These are phyloP conservation scores for Eristalinus aeneus DNA, from an alignment of 2,888 invertebrate genomes.

Conservation along the genomic window DNA sequence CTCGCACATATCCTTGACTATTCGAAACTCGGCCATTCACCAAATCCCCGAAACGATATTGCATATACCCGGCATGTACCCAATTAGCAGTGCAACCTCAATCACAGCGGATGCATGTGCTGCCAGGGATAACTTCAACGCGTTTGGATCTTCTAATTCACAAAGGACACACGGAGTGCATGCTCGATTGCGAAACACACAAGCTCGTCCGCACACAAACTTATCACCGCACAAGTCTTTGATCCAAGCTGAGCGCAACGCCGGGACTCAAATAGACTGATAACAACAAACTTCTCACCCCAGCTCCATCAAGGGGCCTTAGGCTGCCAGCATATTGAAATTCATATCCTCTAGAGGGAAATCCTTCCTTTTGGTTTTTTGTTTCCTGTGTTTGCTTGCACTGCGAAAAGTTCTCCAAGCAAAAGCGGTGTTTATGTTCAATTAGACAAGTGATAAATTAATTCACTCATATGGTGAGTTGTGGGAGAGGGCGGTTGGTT, in stretches of 20 bases:
- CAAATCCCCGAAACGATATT: neutral
- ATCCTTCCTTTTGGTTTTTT: neutral
- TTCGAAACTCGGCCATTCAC: neutral
- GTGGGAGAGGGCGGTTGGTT: neutral
- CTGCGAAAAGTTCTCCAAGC: neutral
- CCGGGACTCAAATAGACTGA: neutral
- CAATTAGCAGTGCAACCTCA: neutral
- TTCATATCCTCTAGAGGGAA: neutral
- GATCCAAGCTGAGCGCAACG: neutral
- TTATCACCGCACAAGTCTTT: neutral
- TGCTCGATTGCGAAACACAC: neutral
- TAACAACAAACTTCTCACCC: neutral
- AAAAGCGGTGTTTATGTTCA: neutral
- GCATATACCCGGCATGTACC: neutral
- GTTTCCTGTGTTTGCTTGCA: neutral
- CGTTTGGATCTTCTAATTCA: slow-evolving; percentile 13
- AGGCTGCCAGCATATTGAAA: neutral
- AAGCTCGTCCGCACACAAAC: neutral
- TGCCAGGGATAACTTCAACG: neutral
- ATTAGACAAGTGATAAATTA: neutral
- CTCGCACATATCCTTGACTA: neutral
- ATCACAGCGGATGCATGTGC: neutral
- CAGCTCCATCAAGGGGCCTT: neutral
- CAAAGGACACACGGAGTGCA: slow-evolving; percentile 2
- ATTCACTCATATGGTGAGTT: neutral